Evolutionary conservation across 1,140 invertebrate genomes (phyloP).

Genomic region (Macrocentrus cingulum): DNA sequence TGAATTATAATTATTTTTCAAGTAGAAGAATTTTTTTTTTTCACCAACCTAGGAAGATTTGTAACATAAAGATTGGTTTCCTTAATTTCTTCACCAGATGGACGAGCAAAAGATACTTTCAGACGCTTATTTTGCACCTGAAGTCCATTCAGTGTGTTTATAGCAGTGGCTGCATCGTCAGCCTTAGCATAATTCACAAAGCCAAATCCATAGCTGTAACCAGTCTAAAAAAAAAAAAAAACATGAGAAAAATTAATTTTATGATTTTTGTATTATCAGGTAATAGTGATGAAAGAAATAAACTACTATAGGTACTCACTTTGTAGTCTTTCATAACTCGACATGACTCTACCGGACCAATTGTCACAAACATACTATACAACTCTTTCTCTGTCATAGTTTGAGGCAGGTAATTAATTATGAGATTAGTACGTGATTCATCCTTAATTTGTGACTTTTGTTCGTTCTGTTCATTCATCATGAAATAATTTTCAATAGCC

Average conservation of each 20-base stretch:
- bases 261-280: no score
- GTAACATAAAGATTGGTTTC: slow-evolving; percentile 94
- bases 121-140: slow-evolving; percentile 76
- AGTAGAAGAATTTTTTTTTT: no score
- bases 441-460: slow-evolving; percentile 37
- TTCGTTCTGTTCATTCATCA: slow-evolving; percentile 49
- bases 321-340: slow-evolving; percentile 90
- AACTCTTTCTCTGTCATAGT: slow-evolving; percentile 89
- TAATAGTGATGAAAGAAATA: background rate
- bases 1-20: no score
- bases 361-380: slow-evolving; percentile 82
- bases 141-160: slow-evolving; percentile 83
- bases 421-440: slow-evolving; percentile 75
- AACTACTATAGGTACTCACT: slow-evolving; percentile 60
- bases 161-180: slow-evolving; percentile 84
- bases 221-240: slow-evolving; percentile 67
- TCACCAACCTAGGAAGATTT: slow-evolving; percentile 86
- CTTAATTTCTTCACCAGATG: slow-evolving; percentile 89
- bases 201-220: slow-evolving; percentile 94
- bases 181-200: slow-evolving; percentile 90
- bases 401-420: slow-evolving; percentile 95
- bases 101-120: slow-evolving; percentile 87
- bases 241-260: background rate
- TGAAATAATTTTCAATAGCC: slow-evolving; percentile 24
- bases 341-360: slow-evolving; percentile 85